phyloP scores from a whole-genome alignment of 2,797 vertebrate genomes.

The Synanceia verrucosa region DNA sequence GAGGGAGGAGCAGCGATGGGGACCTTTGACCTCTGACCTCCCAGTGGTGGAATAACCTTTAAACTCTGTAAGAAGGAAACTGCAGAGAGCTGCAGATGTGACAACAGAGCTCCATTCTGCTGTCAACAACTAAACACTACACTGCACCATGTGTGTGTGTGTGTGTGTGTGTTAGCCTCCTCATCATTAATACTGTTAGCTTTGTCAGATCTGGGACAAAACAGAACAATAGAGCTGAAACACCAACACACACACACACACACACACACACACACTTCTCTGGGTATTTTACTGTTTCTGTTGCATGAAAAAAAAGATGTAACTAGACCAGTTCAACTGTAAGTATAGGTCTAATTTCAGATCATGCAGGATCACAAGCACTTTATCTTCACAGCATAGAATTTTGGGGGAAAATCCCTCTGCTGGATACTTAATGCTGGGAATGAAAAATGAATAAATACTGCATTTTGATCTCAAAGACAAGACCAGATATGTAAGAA shows the following conservation, averaged over 20 bases:
- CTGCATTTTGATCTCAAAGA: neutral
- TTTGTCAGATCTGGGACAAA: constrained; percentile 72
- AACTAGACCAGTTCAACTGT: neutral
- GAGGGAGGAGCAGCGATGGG: neutral
- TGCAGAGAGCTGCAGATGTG: constrained; percentile 71
- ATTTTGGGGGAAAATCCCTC: neutral
- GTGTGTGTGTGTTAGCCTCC: constrained; percentile 32
- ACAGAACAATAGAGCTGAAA: constrained; percentile 67
- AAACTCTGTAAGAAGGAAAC: constrained; percentile 45
- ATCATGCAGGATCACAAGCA: neutral
- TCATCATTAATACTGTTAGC: constrained; percentile 65
- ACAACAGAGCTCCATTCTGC: constrained; percentile 70
- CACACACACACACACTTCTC: constrained; percentile 16
- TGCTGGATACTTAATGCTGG: neutral
- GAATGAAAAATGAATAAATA: neutral
- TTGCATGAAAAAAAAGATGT: neutral
- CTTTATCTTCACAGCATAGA: neutral
- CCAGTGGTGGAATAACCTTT: constrained; percentile 58
- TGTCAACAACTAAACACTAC: constrained; percentile 54
- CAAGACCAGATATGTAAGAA: neutral
- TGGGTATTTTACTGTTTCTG: constrained; percentile 27
- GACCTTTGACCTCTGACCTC: constrained; percentile 55
- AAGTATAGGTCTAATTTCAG: neutral
- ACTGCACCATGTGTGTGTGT: neutral
- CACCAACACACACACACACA: constrained; percentile 24